phyloP scores from a whole-genome alignment of 2,113 vertebrate genomes.

The Microtus ochrogaster region DNA sequence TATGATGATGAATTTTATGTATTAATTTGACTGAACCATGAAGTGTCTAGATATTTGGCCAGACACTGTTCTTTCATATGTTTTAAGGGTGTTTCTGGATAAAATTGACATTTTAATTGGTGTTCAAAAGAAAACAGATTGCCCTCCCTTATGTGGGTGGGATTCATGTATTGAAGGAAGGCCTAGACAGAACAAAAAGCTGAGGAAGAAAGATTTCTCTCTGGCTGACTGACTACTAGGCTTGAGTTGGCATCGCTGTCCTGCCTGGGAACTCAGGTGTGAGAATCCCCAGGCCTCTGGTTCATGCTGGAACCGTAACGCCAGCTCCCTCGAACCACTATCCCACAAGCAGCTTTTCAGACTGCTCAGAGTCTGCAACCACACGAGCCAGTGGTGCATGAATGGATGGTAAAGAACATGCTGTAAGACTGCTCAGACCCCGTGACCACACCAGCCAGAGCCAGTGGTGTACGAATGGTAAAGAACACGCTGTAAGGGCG shows the following conservation, averaged over 20 bases:
- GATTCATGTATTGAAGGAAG: neutral
- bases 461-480: too few relatives aligned
- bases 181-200: neutral
- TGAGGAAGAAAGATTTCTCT: neutral
- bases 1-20: neutral
- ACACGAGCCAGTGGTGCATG: too few relatives aligned
- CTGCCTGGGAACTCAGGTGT: neutral
- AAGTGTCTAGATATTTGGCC: neutral
- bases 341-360: neutral
- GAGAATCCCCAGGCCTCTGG: neutral
- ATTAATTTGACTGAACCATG: neutral
- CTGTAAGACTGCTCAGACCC: neutral
- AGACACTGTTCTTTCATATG: neutral
- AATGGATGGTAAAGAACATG: too few relatives aligned
- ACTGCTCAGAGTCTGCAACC: neutral
- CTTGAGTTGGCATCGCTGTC: neutral
- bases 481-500: too few relatives aligned
- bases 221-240: neutral
- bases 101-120: neutral
- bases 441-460: neutral
- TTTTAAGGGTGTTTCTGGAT: neutral
- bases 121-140: neutral
- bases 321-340: neutral
- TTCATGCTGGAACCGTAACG: neutral
- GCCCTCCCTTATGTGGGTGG: neutral